These are phyloP conservation scores for Marasmarcha lunaedactyla DNA, from an alignment of 2,888 invertebrate genomes.

Conservation along the genomic window DNA sequence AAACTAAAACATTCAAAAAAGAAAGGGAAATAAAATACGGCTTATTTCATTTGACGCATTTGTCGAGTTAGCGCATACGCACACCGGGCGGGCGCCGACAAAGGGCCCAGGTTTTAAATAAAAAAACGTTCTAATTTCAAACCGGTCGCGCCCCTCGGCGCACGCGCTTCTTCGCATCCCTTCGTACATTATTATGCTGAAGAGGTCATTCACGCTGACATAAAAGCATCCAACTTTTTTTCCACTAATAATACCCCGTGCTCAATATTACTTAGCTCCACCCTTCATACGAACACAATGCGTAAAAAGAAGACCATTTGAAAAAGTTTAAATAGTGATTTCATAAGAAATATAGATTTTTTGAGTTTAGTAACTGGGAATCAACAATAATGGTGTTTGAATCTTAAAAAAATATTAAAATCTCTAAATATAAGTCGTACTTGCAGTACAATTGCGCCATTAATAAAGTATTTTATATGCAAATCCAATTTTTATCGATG, in stretches of 20 bases:
- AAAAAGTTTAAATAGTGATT: too few relatives aligned
- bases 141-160: conserved; percentile 59
- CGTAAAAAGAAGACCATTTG: too few relatives aligned
- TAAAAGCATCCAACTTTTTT: conserved; percentile 47
- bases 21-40: conserved; percentile 56
- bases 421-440: too few relatives aligned
- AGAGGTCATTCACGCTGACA: conserved; percentile 67
- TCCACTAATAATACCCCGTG: conserved; percentile 33
- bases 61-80: conserved; percentile 67
- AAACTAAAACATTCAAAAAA: conserved; percentile 44
- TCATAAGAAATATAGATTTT: too few relatives aligned
- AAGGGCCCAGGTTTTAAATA: conserved; percentile 32
- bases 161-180: conserved; percentile 68
- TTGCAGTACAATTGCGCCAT: too few relatives aligned
- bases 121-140: conserved; percentile 69
- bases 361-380: too few relatives aligned
- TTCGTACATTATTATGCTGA: conserved; percentile 62
- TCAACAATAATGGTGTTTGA: too few relatives aligned
- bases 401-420: too few relatives aligned
- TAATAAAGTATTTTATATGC: too few relatives aligned
- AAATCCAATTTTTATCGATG: too few relatives aligned
- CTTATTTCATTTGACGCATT: conserved; percentile 66
- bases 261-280: conserved; percentile 13
- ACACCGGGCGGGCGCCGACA: conserved; percentile 65
- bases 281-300: conserved; percentile 23